phyloP scores from a whole-genome alignment of 2,888 invertebrate species.

The Ectemnius cavifrons region DNA sequence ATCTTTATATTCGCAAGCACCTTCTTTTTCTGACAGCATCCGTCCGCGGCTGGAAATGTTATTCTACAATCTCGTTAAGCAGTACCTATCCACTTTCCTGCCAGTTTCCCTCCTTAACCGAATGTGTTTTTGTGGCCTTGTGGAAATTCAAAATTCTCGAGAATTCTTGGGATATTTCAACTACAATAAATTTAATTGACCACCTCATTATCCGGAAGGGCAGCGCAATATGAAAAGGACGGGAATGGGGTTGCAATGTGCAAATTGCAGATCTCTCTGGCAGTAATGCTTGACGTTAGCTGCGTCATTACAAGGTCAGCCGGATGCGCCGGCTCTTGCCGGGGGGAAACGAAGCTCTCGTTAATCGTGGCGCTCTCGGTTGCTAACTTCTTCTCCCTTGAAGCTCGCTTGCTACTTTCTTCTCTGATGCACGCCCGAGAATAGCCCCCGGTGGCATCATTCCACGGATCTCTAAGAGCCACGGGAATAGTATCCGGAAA shows the following conservation, averaged over 20 bases:
- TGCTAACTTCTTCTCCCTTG: neutral
- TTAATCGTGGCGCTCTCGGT: slow-evolving; percentile 31
- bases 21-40: no score
- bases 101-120: no score
- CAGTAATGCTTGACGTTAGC: slow-evolving; percentile 41
- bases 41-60: neutral
- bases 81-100: no score
- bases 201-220: neutral
- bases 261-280: slow-evolving; percentile 37
- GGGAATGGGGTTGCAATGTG: slow-evolving; percentile 24
- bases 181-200: slow-evolving; percentile 25
- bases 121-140: no score
- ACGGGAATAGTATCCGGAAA: slow-evolving; percentile 4
- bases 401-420: neutral
- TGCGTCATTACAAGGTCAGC: slow-evolving; percentile 47
- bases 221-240: slow-evolving; percentile 5
- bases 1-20: slow-evolving; percentile 3
- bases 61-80: neutral
- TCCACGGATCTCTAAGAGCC: slow-evolving; percentile 26
- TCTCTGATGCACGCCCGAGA: slow-evolving; percentile 18
- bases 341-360: slow-evolving; percentile 28
- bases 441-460: slow-evolving; percentile 22
- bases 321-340: slow-evolving; percentile 27
- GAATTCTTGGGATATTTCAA: neutral
- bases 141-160: no score